A percentile compares a stretch with the other conserved stretches of the same genome.
phyloP scores from a whole-genome alignment of 1,140 invertebrate species.

The Drosophila pseudoananassae region DNA sequence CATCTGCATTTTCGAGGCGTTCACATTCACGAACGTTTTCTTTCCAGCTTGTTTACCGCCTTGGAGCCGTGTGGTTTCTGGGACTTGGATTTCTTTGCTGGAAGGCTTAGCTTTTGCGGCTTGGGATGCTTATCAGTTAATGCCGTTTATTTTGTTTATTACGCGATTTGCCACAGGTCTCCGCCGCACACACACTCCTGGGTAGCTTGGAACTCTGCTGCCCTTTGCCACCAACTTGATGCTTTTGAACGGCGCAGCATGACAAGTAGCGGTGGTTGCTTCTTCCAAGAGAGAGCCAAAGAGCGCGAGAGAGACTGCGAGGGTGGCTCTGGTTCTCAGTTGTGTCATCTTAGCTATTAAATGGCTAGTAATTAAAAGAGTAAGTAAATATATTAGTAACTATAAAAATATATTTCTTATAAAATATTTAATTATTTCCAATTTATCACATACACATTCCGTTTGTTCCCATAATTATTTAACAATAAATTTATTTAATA shows the following conservation, averaged over 20 bases:
- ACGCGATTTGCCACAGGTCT: constrained; percentile 23
- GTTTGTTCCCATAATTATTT: too few species aligned
- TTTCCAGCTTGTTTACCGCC: background rate
- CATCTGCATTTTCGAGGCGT: constrained; percentile 18
- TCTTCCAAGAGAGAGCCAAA: background rate
- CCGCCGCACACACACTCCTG: constrained; percentile 13
- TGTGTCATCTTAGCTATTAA: background rate
- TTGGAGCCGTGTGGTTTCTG: constrained; percentile 11
- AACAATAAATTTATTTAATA: too few species aligned
- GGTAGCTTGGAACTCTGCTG: constrained; percentile 15
- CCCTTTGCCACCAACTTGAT: constrained; percentile 24
- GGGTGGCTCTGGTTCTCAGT: background rate
- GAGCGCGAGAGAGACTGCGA: background rate
- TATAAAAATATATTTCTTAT: too few species aligned
- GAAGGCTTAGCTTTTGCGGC: constrained; percentile 10
- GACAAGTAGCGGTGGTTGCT: background rate
- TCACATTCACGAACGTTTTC: too few species aligned
- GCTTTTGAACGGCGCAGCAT: background rate
- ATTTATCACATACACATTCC: background rate
- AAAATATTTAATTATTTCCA: background rate
- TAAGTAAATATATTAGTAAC: too few species aligned
- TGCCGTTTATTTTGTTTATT: background rate
- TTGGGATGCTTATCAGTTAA: constrained; percentile 15
- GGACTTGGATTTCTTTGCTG: constrained; percentile 23
- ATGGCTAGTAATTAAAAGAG: background rate